Percentiles rank a stretch among this genome's conserved stretches.
Evolutionary conservation across 2,797 vertebrate genomes (phyloP).

Genomic region (Urophycis tenuis): DNA sequence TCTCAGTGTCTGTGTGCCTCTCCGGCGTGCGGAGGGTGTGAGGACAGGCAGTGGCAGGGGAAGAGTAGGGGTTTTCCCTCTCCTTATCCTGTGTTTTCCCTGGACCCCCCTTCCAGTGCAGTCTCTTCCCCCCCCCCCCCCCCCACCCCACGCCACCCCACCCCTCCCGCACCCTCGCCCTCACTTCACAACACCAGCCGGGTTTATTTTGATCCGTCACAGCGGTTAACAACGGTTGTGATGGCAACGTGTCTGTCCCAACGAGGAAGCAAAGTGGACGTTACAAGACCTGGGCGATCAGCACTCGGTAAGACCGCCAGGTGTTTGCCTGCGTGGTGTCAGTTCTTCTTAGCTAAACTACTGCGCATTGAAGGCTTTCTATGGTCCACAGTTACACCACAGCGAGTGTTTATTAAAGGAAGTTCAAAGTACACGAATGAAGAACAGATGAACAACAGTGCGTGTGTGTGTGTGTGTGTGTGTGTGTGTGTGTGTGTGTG

Average conservation of each 20-base stretch:
- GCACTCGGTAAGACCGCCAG: not conserved
- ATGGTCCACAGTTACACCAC: not conserved
- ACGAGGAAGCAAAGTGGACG: not conserved
- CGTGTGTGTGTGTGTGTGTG: constrained; percentile 3
- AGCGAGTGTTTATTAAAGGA: constrained; percentile 17
- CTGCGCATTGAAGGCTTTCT: not conserved
- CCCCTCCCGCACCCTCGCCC: not conserved
- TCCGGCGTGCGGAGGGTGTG: constrained; percentile 53
- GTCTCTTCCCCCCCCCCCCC: constrained; percentile 46
- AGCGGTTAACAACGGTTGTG: not conserved
- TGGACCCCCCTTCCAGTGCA: constrained; percentile 42
- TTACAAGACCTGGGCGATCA: not conserved
- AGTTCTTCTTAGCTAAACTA: constrained; percentile 4
- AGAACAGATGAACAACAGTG: not conserved
- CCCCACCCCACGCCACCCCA: constrained; percentile 18
- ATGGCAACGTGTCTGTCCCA: not conserved
- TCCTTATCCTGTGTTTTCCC: constrained; percentile 60
- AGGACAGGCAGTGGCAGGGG: constrained; percentile 53
- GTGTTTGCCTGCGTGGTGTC: not conserved
- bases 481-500: constrained; percentile 15
- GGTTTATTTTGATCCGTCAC: not conserved
- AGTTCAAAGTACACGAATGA: constrained; percentile 16
- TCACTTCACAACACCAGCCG: not conserved
- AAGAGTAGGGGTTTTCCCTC: constrained; percentile 74
- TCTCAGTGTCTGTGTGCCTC: constrained; percentile 38